Percentiles rank a stretch among this genome's conserved stretches.
Evolutionary conservation across 35 echinoderm and acorn worm genomes (phyloP).

Genomic region (Ophioderma brevispina): DNA sequence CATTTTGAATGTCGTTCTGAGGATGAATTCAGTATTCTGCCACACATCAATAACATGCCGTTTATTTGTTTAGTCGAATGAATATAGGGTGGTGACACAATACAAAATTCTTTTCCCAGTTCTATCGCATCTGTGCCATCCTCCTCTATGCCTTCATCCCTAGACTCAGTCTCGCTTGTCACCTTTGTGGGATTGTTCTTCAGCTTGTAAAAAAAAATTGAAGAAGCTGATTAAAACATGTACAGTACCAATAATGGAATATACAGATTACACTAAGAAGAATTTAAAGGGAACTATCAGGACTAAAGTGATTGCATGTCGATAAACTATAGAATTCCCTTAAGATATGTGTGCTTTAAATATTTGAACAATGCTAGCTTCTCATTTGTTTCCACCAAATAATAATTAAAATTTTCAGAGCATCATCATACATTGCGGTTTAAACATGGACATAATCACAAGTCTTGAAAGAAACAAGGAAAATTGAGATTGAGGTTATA

Average conservation of each 20-base stretch:
- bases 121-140: background rate
- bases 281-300: no score
- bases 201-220: conserved; percentile 43
- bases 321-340: background rate
- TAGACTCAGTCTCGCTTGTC: conserved; percentile 19
- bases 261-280: background rate
- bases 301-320: no score
- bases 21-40: conserved; percentile 15
- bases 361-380: background rate
- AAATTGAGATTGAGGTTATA: no score
- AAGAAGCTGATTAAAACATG: background rate
- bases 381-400: background rate
- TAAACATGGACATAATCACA: no score
- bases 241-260: background rate
- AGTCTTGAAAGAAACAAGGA: no score
- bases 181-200: conserved; percentile 31
- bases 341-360: background rate
- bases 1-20: conserved; percentile 42
- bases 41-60: conserved; percentile 23
- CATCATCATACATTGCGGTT: no score
- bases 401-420: no score
- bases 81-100: no score
- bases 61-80: background rate
- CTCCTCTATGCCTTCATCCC: conserved; percentile 22
- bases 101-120: no score